Evolutionary conservation across 2,113 vertebrate species (phyloP).

Genomic region (Gallinago jamesoni): DNA sequence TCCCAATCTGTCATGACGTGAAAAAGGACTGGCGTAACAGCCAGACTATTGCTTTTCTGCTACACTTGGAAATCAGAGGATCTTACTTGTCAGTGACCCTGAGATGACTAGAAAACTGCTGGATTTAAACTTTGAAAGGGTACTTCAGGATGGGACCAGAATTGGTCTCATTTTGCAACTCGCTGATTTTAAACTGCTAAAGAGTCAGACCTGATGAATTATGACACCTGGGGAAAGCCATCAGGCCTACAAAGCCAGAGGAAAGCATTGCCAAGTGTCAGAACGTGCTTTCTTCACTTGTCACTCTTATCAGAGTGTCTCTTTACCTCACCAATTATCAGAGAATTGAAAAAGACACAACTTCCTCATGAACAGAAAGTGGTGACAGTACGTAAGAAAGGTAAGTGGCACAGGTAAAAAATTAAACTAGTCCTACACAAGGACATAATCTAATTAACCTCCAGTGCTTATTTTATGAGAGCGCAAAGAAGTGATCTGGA

Average conservation of each 20-base stretch:
- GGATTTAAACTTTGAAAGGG: background rate
- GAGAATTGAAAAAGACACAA: background rate
- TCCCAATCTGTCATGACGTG: fast-evolving
- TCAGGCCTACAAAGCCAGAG: background rate
- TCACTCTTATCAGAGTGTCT: background rate
- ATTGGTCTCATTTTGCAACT: background rate
- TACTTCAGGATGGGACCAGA: background rate
- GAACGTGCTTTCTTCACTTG: background rate
- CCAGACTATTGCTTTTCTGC: background rate
- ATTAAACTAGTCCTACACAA: background rate
- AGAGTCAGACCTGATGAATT: background rate
- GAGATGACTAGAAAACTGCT: background rate
- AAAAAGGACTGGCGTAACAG: background rate
- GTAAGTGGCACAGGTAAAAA: background rate
- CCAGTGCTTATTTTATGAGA: background rate
- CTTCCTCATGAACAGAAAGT: background rate
- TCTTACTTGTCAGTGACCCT: background rate
- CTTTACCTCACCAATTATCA: background rate
- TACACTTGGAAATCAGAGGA: background rate
- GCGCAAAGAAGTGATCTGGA: background rate
- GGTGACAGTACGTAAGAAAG: background rate
- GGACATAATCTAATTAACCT: background rate
- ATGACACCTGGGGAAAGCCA: background rate
- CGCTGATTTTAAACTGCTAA: background rate
- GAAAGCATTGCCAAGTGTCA: background rate